Evolutionary conservation across 2,797 vertebrate species (phyloP), one percentile per base, ranked within the genome.

Genomic region (Peromyscus eremicus): DNA sequence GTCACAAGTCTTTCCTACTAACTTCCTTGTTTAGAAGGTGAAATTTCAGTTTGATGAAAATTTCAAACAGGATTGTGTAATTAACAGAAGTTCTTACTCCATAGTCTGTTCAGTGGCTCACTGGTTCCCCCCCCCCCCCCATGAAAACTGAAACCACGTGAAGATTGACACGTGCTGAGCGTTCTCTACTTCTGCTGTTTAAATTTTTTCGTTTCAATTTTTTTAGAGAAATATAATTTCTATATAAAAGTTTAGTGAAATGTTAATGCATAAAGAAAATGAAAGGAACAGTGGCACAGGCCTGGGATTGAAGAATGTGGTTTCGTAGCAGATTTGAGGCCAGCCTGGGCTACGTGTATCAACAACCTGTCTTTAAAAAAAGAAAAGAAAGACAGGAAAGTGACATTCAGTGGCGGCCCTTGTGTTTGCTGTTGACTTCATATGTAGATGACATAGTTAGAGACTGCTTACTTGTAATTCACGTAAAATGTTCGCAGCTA

Each of bases 1-100:
- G 29, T 27, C 57, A 11, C 8, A 73, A 86, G 32, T 95, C 49
- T 66, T 71, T 95, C 34, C 34, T 94, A 13, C 21, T 68, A 80
- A 64, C 37, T 88, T 77, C 2, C 55, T 57, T 90, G 23, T 87
- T 94, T 80, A 71, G 88, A 93, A 92, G 21, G 37, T 90, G 89
- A 57, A 62, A 32, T 92, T 85, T 40, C 49, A 64, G 12, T 87
- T 46, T 62, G 25, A 32, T 94, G 66, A 37, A 52, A 94, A 80
- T 89, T 55, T 73, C 60, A 92, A 95, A 68, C 21, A 68, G 13
- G 87, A 25, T 90, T 73, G n/a, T 21, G 27, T 70, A 93, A 66
- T 70, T 32, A 52, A 80, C 25, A 19, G 43, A 70, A 79, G 9
- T 43, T 90, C 82, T 96, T 86, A 80, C 68, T 96, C 76, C 29